Percentiles rank a stretch among this genome's conserved stretches.
These are phyloP conservation scores for Eumerus sabulonum DNA, from an alignment of 2,888 invertebrate species.

Conservation along the genomic window DNA sequence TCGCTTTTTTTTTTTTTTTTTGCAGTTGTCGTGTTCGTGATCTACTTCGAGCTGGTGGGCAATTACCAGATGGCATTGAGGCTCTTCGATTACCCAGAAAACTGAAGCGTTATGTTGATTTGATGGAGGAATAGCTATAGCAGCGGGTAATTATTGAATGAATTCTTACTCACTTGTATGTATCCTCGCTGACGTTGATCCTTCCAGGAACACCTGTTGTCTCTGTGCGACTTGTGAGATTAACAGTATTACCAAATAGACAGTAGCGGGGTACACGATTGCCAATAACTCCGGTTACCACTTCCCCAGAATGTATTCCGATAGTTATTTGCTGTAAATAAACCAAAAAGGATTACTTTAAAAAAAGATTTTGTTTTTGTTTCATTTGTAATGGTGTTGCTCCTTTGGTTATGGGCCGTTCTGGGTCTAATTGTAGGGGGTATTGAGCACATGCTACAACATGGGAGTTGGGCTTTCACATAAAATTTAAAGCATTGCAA, in stretches of 20 bases:
- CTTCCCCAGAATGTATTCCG: conserved; percentile 96
- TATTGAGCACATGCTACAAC: not conserved
- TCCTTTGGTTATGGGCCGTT: not conserved
- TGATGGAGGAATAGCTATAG: conserved; percentile 81
- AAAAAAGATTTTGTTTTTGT: conserved; percentile 10
- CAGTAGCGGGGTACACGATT: conserved; percentile 96
- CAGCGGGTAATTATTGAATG: conserved; percentile 3
- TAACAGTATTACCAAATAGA: conserved; percentile 96
- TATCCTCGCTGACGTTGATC: conserved; percentile 95
- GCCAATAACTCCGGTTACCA: conserved; percentile 96
- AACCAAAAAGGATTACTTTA: not conserved
- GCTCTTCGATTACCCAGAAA: conserved; percentile 84
- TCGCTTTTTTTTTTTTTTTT: conserved; percentile 4
- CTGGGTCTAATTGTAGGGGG: conserved; percentile 1
- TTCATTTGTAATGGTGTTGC: not conserved
- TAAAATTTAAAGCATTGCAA: conserved; percentile 21
- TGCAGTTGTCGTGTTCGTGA: conserved; percentile 84
- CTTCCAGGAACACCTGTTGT: conserved; percentile 93
- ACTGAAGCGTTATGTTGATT: conserved; percentile 86
- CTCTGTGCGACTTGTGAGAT: conserved; percentile 94
- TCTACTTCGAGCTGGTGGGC: conserved; percentile 84
- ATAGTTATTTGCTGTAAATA: conserved; percentile 90
- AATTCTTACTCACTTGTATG: conserved; percentile 85
- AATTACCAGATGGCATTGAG: conserved; percentile 87
- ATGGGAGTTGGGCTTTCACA: not conserved